A percentile compares a stretch with the other conserved stretches of the same genome.
Evolutionary conservation across 2,797 vertebrate genomes (phyloP).

Genomic region (Poecilia picta): DNA sequence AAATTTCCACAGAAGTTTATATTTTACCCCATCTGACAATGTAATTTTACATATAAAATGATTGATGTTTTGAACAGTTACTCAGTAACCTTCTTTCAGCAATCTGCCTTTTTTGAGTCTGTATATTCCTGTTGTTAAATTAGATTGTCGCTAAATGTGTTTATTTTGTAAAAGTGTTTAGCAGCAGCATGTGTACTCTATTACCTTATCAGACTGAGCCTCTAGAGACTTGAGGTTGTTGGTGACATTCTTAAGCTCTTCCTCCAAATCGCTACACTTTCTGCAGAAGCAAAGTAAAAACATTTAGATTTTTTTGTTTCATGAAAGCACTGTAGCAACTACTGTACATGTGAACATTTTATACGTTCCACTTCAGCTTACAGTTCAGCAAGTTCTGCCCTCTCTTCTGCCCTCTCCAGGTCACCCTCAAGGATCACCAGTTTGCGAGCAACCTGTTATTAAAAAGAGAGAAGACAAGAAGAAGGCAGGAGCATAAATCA

Average conservation of each 20-base stretch:
- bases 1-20: too few species aligned
- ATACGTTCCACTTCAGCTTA: constrained; percentile 72
- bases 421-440: constrained; percentile 95
- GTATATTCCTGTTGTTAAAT: too few species aligned
- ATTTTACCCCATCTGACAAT: too few species aligned
- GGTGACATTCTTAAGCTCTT: constrained; percentile 96
- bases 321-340: neutral
- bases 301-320: neutral
- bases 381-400: constrained; percentile 94
- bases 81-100: too few species aligned
- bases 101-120: too few species aligned
- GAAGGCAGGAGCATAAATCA: neutral
- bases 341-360: neutral
- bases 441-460: constrained; percentile 91
- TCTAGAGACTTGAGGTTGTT: constrained; percentile 98
- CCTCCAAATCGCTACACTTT: constrained; percentile 93
- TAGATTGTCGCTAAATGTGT: too few species aligned
- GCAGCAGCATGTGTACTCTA: neutral
- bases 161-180: neutral
- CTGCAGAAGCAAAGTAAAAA: constrained; percentile 65
- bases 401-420: constrained; percentile 94
- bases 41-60: too few species aligned
- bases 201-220: constrained; percentile 95
- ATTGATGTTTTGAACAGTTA: too few species aligned
- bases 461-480: constrained; percentile 4